Evolutionary conservation across 2,888 invertebrate genomes (phyloP).

Genomic region (Brenthis ino): DNA sequence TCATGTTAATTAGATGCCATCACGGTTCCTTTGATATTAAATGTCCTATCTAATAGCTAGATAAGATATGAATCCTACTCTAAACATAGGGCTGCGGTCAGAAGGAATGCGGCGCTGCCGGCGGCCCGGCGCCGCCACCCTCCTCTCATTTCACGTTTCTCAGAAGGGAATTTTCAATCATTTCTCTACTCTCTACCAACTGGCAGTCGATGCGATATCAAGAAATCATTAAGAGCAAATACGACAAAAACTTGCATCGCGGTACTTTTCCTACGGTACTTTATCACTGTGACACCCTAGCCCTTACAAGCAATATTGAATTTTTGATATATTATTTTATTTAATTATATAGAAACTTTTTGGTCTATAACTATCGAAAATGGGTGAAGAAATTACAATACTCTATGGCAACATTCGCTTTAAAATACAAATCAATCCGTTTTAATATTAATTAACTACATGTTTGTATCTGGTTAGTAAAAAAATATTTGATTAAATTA

Average conservation of each 20-base stretch:
- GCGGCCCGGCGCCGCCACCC: constrained; percentile 51
- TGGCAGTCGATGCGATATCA: constrained; percentile 61
- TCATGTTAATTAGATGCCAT: no score
- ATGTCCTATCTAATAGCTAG: neutral
- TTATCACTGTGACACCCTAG: neutral
- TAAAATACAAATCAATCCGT: no score
- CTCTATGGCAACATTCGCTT: no score
- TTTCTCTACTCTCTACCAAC: constrained; percentile 59
- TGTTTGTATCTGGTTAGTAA: no score
- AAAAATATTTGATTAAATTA: neutral
- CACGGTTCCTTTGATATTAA: neutral
- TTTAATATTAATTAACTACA: no score
- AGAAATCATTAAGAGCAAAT: constrained; percentile 24
- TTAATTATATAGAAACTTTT: neutral
- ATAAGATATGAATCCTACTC: constrained; percentile 34
- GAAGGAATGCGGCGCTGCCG: constrained; percentile 65
- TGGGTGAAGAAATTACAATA: no score
- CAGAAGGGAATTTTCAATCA: constrained; percentile 73
- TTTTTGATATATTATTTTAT: neutral
- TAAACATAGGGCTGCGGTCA: constrained; percentile 75
- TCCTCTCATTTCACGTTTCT: constrained; percentile 72
- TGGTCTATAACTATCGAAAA: neutral
- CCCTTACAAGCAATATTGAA: neutral
- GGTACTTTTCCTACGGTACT: neutral
- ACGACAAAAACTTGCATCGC: constrained; percentile 18